phyloP scores from a whole-genome alignment of 2,797 vertebrate genomes.

The Gymnodraco acuticeps region DNA sequence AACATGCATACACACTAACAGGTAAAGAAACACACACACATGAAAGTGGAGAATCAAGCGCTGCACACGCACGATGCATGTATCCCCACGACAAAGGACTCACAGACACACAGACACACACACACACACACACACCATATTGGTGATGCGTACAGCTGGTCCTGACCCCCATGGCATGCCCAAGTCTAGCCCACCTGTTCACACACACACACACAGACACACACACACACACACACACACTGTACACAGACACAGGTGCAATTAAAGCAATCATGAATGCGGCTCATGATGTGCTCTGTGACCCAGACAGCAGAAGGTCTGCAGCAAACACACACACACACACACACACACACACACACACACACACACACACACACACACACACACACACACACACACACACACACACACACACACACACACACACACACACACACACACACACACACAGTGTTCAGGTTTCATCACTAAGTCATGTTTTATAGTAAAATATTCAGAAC shows the following conservation, averaged over 20 bases:
- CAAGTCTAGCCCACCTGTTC: constrained; percentile 77
- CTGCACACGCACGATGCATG: constrained; percentile 28
- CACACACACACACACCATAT: constrained; percentile 60
- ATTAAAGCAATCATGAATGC: constrained; percentile 80
- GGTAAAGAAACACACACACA: constrained; percentile 47
- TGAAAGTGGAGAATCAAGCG: constrained; percentile 47
- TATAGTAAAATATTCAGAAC: background rate
- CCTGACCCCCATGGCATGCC: constrained; percentile 76
- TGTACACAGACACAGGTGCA: constrained; percentile 63
- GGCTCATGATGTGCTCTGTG: constrained; percentile 77
- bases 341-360: no score
- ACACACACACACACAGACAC: constrained; percentile 31
- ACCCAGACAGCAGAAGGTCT: constrained; percentile 80
- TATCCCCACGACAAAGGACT: constrained; percentile 46
- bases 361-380: no score
- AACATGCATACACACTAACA: constrained; percentile 53
- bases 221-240: constrained; percentile 42
- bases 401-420: no score
- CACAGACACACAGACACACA: constrained; percentile 57
- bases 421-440: no score
- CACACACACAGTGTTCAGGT: background rate
- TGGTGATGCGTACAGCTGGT: constrained; percentile 72
- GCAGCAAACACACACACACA: constrained; percentile 27
- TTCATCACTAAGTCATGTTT: constrained; percentile 44
- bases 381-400: no score